Base-by-base conservation (phyloP, 2,888 invertebrate genomes). In the Scaptomyza polygonia region DNA sequence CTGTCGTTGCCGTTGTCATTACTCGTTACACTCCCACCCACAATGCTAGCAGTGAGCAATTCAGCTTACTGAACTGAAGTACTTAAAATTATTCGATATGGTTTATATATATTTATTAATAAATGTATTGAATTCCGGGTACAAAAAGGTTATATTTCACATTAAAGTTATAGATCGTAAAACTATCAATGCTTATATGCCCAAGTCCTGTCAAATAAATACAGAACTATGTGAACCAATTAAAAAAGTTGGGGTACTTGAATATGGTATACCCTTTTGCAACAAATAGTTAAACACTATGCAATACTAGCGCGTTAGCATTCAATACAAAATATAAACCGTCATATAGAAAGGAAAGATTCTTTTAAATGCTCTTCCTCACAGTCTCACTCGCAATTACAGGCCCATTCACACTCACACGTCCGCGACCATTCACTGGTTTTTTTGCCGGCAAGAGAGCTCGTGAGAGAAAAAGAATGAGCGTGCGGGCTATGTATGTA, bases 21-120 rank as follows among this genome's bases (percentile, higher is more conserved):
- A 45, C 45, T 63, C 63, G 67, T 72, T 80, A 64, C 65, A 77
- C 42, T 58, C 57, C 68, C 75, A 80, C 78, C 78, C 78, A 81
- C 62, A 58, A 61, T 40, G 11, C 54, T 32, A 25, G n/a, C 29
- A 52, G 45, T 58, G 51, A n/a, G 32, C 47, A 58, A 29, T 25
- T 43, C 44, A 18, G 47, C 27, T 62, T 57, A 72, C 56, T 58
- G 42, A 8, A 9, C 9, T 39, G 14, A 36, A 14, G 3, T 14
- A 36, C 36, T 14, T 55, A 32, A 42, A 29, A 29, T 49, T 49
- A 56, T 57, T 36, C 21, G 7, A 55, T 44, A 48, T 61, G n/a
- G 1, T 29, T 55, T 25, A 34, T 55, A 29, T 40, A 12, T 7
- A 18, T 21, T 25, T 32, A 42, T 63, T 27, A 16, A 43, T 30